A percentile compares a stretch with the other conserved stretches of the same genome.
Conservation (phyloP, 2,888 invertebrate species). For the Pegoplata infirma region DNA sequence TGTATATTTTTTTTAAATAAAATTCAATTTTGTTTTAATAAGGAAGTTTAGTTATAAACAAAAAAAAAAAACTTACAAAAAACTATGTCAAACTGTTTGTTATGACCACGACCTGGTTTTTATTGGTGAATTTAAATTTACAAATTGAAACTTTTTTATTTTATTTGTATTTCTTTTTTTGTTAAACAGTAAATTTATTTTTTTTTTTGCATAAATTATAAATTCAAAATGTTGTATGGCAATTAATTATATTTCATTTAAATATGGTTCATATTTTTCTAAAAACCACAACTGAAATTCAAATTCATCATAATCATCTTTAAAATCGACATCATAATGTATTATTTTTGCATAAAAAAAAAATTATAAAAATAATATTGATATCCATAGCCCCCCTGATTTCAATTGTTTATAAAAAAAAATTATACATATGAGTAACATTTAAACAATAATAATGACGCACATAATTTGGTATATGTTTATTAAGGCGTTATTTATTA, state of each 20-base stretch:
- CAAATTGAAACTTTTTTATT: slow-evolving; percentile 34
- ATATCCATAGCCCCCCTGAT: background rate
- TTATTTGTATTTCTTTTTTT: slow-evolving; percentile 31
- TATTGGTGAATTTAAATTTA: slow-evolving; percentile 13
- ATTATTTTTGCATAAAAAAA: background rate
- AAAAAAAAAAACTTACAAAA: background rate
- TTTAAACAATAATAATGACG: background rate
- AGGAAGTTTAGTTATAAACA: slow-evolving; percentile 20
- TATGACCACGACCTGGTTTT: slow-evolving; percentile 55
- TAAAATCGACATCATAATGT: slow-evolving; percentile 12
- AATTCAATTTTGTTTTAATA: background rate
- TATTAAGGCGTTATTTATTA: background rate
- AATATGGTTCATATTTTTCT: slow-evolving; percentile 18
- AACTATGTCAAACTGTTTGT: slow-evolving; percentile 42
- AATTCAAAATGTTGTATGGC: background rate
- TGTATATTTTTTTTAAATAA: too few relatives aligned
- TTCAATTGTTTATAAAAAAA: too few relatives aligned
- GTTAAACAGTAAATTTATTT: background rate
- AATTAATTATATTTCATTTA: slow-evolving; percentile 35
- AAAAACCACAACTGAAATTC: background rate
- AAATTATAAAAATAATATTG: background rate
- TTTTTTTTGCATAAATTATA: slow-evolving; percentile 13
- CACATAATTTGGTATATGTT: background rate
- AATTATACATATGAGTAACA: background rate
- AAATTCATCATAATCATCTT: slow-evolving; percentile 15